These are phyloP conservation scores for Parnassius apollo DNA, from an alignment of 2,888 invertebrate species.

Conservation along the genomic window DNA sequence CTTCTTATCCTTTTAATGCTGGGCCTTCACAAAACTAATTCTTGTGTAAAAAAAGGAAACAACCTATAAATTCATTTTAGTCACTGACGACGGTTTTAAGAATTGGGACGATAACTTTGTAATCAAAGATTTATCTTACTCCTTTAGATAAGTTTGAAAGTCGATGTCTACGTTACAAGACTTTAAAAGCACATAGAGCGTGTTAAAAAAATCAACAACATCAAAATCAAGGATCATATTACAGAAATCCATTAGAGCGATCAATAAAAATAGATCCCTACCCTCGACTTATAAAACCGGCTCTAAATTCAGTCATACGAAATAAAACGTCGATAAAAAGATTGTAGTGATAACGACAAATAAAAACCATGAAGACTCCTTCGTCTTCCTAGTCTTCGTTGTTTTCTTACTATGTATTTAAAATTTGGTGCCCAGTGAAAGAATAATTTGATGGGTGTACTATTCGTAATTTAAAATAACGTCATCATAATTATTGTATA, in stretches of 20 bases:
- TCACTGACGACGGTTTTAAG: conserved; percentile 7
- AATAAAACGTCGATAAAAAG: conserved; percentile 48
- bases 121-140: conserved; percentile 47
- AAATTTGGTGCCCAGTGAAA: conserved; percentile 19
- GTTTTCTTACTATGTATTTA: conserved; percentile 21
- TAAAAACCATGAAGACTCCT: conserved; percentile 17
- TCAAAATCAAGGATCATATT: conserved; percentile 72
- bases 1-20: too few species aligned
- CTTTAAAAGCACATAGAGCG: conserved; percentile 49
- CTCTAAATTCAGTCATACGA: conserved; percentile 66
- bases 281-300: conserved; percentile 40
- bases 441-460: not conserved
- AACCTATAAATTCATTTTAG: too few species aligned
- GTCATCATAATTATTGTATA: too few species aligned
- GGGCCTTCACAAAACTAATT: too few species aligned
- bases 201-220: conserved; percentile 59
- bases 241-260: conserved; percentile 76
- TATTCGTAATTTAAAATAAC: too few species aligned
- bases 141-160: conserved; percentile 47
- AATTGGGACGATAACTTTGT: conserved; percentile 29
- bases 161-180: conserved; percentile 52
- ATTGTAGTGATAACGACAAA: conserved; percentile 44
- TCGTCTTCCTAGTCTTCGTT: too few species aligned
- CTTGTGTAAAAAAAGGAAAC: too few species aligned
- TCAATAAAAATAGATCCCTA: conserved; percentile 73